Evolutionary conservation across 1,140 invertebrate genomes (phyloP), one percentile per base, ranked within the genome.

Genomic region (Colletes latitarsis): DNA sequence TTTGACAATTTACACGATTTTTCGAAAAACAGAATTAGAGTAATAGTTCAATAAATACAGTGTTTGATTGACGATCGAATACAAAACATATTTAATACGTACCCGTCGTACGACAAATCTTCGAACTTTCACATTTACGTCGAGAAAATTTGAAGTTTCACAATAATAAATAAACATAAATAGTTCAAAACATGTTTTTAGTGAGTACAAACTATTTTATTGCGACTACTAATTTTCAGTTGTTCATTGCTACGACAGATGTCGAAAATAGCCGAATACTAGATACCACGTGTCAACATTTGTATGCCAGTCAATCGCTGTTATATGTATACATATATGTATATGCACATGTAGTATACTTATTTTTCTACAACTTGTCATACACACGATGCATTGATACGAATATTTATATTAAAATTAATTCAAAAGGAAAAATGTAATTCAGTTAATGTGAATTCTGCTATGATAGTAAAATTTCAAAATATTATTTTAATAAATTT

Each of bases 231-330:
- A 73, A 73, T 73, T 52, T 64, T 67, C 62, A 53, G 60, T 72
- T 52, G 39, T 79, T 55, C 77, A 73, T 79, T 3, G 49, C n/a
- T 53, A 63, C 73, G 79, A 70, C 73, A 77, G 30, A 55, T 21
- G 62, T 53, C 73, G 79, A 49, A 67, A 62, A 77, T 53, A 70
- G 46, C 41, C 58, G 74, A 63, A n/a, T 63, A 69, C 19, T 55
- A 17, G 43, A 60, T 68, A 69, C 64, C 66, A 77, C 79, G 64
- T 81, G 66, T 77, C 57, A 81, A 77, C 77, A 79, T 79, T 57
- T 55, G 57, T 21, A 55, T 72, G 30, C 14, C 2, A 64, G 43
- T 70, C 43, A 39, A 43, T 19, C 6, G 15, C 15, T 77, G 1
- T 15, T 53, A 39, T 19, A 19, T n/a, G 1, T 6, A 19, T 57